Base-by-base conservation (phyloP, 2,888 invertebrate genomes). In the Melinopterus prodromus region DNA sequence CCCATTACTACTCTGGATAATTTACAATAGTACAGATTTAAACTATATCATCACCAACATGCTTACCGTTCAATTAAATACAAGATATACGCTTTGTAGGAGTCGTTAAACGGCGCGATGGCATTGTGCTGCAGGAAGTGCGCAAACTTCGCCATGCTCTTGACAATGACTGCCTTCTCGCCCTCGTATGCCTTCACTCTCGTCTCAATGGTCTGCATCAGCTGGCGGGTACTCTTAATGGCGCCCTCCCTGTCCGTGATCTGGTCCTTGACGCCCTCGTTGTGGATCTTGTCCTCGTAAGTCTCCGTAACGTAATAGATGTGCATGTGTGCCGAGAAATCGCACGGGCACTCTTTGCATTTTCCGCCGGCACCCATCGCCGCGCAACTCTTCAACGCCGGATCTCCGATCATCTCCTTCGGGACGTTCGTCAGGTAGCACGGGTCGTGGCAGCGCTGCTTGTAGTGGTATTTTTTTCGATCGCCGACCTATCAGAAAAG, bases 101-200 rank as follows among this genome's bases (percentile, higher is more conserved):
- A 82, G 84, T 88, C 88, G 80, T 86, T 88, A 78, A 86, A 87
- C 0, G 87, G 85, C 0, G 87, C 83, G 26, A 88, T 87, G 0
- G 88, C 87, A 83, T 88, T 87, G n/a, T 84, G 83, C 78, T 86
- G 84, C 38, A 88, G 80, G 81, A 88, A 88, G 83, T 87, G 85
- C 0, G 88, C 87, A 83, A 88, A 88, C 78, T 85, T 86, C 0
- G 88, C 88, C 77, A 86, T 86, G 38, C 82, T 82, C 79, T 84
- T 83, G 2, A 86, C 81, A 77, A 88, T 86, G 5, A 78, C 80
- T 6, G 84, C 79, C 35, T 85, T 84, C 79, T 88, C 88, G n/a
- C 80, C 76, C 71, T 87, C 85, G 71, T 81, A 84, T 12, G 80
- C 81, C 7, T 77, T 37, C 35, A 76, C 70, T 4, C 76, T 79